These are phyloP conservation scores for Amphiprion percula DNA, from an alignment of 2,113 vertebrate species.

Conservation along the genomic window DNA sequence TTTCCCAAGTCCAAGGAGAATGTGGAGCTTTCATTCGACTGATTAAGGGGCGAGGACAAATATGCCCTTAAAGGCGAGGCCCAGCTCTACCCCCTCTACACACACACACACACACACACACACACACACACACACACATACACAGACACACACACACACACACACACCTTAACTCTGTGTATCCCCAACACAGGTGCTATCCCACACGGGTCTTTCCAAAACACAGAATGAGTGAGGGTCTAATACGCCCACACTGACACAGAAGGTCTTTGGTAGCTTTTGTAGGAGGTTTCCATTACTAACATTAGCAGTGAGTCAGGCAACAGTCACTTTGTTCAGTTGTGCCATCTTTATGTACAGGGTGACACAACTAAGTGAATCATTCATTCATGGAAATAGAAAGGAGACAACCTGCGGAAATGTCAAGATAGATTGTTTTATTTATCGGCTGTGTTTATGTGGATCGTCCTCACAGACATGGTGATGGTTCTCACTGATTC, in stretches of 20 bases:
- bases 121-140: constrained; percentile 15
- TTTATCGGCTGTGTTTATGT: no score
- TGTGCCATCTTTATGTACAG: no score
- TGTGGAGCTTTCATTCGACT: constrained; percentile 80
- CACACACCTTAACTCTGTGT: constrained; percentile 55
- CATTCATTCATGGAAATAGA: no score
- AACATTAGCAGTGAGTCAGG: no score
- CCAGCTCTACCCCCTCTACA: constrained; percentile 26
- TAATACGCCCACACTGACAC: constrained; percentile 12
- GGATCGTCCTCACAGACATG: no score
- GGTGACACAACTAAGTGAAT: no score
- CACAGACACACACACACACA: constrained; percentile 34
- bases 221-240: constrained; percentile 27
- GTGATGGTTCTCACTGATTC: no score
- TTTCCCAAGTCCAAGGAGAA: constrained; percentile 67
- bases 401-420: no score
- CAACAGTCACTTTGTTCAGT: no score
- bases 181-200: constrained; percentile 73
- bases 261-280: background rate
- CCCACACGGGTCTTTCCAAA: constrained; percentile 71
- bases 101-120: background rate
- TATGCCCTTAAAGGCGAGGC: constrained; percentile 76
- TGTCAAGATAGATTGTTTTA: no score
- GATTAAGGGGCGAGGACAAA: constrained; percentile 83
- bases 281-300: constrained; percentile 19